Conservation (phyloP, 2,113 vertebrate genomes). For the Fukomys damarensis region DNA sequence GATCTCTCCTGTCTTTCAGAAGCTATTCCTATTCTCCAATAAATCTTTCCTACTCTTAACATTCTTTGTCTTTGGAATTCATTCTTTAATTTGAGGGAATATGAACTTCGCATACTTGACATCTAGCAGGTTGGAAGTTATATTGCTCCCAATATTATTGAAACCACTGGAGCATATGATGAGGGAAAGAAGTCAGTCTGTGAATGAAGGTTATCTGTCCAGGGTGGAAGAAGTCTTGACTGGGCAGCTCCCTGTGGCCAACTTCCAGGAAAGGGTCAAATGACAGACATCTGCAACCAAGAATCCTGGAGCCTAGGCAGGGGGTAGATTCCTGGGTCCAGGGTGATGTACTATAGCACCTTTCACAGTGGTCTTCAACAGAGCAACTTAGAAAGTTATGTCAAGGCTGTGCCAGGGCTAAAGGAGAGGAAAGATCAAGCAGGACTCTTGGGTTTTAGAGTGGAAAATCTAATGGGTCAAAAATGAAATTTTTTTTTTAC, state of each 20-base stretch:
- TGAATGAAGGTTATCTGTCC: not conserved
- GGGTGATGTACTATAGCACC: too few relatives aligned
- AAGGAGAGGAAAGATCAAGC: rapidly evolving
- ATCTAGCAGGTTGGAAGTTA: not conserved
- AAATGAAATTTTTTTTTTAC: too few relatives aligned
- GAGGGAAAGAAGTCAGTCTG: not conserved
- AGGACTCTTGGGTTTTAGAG: not conserved
- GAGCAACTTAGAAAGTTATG: rapidly evolving
- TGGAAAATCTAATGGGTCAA: not conserved
- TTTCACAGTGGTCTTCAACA: rapidly evolving
- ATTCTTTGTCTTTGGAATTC: not conserved
- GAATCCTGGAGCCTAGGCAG: too few relatives aligned
- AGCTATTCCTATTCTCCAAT: not conserved
- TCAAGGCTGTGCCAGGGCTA: rapidly evolving
- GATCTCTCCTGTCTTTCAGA: not conserved
- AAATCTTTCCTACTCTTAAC: not conserved
- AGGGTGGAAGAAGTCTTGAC: too few relatives aligned
- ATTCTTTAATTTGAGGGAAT: not conserved
- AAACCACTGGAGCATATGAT: not conserved
- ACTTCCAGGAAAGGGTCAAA: not conserved
- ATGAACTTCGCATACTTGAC: not conserved
- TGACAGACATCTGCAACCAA: too few relatives aligned
- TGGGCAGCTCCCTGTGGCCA: not conserved
- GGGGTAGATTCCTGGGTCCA: rapidly evolving
- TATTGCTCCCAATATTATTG: not conserved